A percentile compares a stretch with the other conserved stretches of the same genome.
These are phyloP conservation scores for Apamea epomidion DNA, from an alignment of 2,888 invertebrate species.

Conservation along the genomic window DNA sequence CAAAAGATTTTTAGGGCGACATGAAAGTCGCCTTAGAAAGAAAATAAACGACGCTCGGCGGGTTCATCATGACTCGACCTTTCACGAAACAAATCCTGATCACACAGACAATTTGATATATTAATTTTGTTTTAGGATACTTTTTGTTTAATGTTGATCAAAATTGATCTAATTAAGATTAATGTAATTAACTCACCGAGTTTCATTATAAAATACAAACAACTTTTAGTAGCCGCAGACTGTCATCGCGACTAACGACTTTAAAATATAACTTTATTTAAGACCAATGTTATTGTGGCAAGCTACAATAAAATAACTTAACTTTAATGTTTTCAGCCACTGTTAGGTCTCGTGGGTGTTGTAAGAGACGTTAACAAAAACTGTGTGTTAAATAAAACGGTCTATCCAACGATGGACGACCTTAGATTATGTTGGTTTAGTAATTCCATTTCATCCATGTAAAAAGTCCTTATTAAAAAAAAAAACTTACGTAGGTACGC, in stretches of 20 bases:
- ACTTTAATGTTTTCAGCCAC: constrained; percentile 33
- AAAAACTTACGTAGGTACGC: too few species aligned
- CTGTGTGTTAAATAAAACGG: constrained; percentile 4
- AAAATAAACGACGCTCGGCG: constrained; percentile 38
- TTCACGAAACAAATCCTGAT: constrained; percentile 54
- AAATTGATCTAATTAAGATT: constrained; percentile 62
- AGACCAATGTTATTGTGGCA: constrained; percentile 34
- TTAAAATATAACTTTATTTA: constrained; percentile 34
- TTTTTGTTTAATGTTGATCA: constrained; percentile 51
- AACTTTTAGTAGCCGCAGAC: constrained; percentile 52
- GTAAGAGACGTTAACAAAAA: constrained; percentile 5
- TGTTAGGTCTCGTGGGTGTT: constrained; percentile 18
- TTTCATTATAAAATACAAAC: constrained; percentile 60
- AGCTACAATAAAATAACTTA: constrained; percentile 33
- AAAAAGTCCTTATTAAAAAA: too few species aligned
- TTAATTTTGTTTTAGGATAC: constrained; percentile 58
- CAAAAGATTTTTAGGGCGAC: constrained; percentile 41
- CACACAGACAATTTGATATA: constrained; percentile 56
- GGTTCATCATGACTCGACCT: constrained; percentile 51
- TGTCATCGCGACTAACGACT: constrained; percentile 48
- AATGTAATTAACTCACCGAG: constrained; percentile 59
- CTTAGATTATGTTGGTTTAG: neutral
- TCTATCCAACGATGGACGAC: neutral
- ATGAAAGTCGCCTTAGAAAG: constrained; percentile 45
- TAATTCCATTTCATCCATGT: too few species aligned